Conservation (phyloP, 1,140 invertebrate species). For the Brachionus plicatilis region DNA sequence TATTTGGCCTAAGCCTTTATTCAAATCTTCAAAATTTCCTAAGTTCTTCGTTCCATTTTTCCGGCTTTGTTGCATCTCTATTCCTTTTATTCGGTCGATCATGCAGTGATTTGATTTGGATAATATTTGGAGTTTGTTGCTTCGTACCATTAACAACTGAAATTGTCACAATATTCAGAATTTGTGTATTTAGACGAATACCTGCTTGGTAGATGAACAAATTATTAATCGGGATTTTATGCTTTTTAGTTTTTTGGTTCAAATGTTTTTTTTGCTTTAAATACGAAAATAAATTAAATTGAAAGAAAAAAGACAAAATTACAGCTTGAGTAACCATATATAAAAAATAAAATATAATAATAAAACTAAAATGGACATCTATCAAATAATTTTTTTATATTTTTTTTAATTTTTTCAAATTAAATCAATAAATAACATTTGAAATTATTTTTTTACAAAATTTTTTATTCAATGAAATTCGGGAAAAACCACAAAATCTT, state of each 20-base stretch:
- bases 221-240: no score
- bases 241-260: no score
- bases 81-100: slow-evolving; percentile 1
- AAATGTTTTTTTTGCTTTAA: no score
- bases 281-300: no score
- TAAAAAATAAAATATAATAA: no score
- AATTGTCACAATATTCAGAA: slow-evolving; percentile 34
- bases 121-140: slow-evolving; percentile 8
- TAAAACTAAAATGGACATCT: neutral
- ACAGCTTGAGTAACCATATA: no score
- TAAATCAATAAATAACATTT: neutral
- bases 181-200: slow-evolving; percentile 16
- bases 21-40: slow-evolving; percentile 33
- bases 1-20: slow-evolving; percentile 1
- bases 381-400: neutral
- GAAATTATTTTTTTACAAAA: neutral
- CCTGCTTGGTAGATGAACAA: slow-evolving; percentile 18
- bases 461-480: neutral
- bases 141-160: slow-evolving; percentile 31
- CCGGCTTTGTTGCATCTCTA: neutral
- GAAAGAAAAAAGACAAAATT: no score
- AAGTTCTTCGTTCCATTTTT: slow-evolving; percentile 9
- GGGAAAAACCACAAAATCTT: slow-evolving; percentile 5
- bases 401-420: neutral
- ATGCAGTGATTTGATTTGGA: slow-evolving; percentile 23